Evolutionary conservation across 2,113 vertebrate genomes (phyloP).

Genomic region (Rattus rattus): DNA sequence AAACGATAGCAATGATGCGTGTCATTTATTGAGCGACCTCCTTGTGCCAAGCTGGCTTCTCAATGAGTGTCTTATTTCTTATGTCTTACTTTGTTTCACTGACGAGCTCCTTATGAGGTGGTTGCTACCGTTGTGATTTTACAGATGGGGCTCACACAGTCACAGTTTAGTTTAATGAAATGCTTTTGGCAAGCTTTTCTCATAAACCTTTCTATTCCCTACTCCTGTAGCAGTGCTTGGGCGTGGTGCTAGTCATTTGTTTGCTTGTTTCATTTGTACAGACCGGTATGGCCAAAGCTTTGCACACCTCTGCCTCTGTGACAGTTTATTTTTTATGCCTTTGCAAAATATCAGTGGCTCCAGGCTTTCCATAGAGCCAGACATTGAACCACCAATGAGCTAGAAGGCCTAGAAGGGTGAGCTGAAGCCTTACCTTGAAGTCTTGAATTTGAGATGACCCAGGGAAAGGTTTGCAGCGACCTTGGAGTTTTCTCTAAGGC

Average conservation of each 20-base stretch:
- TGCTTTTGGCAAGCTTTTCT: slow-evolving; percentile 26
- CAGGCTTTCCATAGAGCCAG: neutral
- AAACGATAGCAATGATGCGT: neutral
- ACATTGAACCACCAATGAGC: neutral
- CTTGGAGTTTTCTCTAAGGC: neutral
- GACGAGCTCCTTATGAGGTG: slow-evolving; percentile 24
- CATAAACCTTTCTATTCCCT: slow-evolving; percentile 14
- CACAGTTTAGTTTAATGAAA: slow-evolving; percentile 23
- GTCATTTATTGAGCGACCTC: neutral
- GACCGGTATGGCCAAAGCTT: neutral
- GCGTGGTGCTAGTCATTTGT: neutral
- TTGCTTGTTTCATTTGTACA: neutral
- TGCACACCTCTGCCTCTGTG: neutral
- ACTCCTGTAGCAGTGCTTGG: neutral
- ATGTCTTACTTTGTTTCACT: neutral
- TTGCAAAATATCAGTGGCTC: neutral
- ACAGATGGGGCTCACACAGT: slow-evolving; percentile 14
- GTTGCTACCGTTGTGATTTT: slow-evolving; percentile 27
- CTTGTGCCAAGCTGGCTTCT: neutral
- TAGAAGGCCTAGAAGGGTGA: neutral
- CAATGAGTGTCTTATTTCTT: neutral
- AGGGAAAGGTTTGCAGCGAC: neutral
- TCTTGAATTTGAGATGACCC: slow-evolving; percentile 2
- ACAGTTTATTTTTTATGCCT: neutral
- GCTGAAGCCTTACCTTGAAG: neutral